Evolutionary conservation across 2,113 vertebrate species (phyloP).

Genomic region (Psilopsiagon aymara): DNA sequence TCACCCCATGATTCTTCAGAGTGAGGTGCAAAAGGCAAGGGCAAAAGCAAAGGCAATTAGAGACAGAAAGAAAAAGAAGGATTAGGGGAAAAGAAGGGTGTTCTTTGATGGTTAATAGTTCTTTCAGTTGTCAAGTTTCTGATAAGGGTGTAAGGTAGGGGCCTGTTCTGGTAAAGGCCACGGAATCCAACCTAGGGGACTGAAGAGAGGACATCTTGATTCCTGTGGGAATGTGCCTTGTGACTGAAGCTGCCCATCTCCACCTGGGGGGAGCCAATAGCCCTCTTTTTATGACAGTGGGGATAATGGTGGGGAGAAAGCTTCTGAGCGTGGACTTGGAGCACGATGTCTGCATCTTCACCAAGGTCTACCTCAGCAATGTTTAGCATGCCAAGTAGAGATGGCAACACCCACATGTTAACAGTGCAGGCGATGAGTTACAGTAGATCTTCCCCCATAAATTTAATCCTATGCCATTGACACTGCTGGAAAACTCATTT

Average conservation of each 20-base stretch:
- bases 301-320: not conserved
- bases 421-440: not conserved
- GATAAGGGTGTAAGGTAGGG: accelerated
- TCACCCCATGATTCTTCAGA: not conserved
- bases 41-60: not conserved
- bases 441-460: not conserved
- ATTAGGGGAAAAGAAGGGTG: not conserved
- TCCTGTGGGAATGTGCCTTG: too few relatives aligned
- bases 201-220: not conserved
- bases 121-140: not conserved
- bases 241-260: accelerated
- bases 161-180: not conserved
- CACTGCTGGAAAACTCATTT: not conserved
- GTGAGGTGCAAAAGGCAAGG: not conserved
- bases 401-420: not conserved
- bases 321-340: not conserved
- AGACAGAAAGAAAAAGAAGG: not conserved
- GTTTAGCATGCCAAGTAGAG: not conserved
- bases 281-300: not conserved
- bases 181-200: not conserved
- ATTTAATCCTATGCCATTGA: not conserved
- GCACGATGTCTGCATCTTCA: not conserved
- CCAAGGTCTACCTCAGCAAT: not conserved
- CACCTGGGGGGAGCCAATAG: accelerated
- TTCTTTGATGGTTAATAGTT: not conserved